Base-by-base conservation (phyloP, 2,888 invertebrate genomes). In the Agrochola lychnidis region DNA sequence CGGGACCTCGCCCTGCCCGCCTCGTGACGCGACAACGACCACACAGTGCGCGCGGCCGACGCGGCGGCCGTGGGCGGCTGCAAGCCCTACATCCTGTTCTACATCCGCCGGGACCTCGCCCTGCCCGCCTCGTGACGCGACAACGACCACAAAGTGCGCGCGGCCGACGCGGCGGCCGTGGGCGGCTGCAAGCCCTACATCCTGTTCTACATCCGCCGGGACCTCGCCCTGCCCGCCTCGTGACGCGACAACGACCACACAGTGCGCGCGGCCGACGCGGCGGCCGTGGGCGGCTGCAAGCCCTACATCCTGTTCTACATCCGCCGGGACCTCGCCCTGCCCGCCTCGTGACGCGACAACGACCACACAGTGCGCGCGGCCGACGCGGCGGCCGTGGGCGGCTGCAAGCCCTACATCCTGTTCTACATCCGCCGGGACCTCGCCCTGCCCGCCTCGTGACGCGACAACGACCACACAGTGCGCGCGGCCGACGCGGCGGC, bases 231-330 rank as follows among this genome's bases (percentile, higher is more conserved):
- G 36, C 53, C 63, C 56, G 56, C 71, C 30, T 30, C 86, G 76
- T 85, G 84, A 82, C 82, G 48, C 36, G 57, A 6, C 72, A 40
- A n/a, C n/a, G n/a, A n/a, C n/a, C n/a, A n/a, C n/a, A n/a, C n/a
- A n/a, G n/a, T n/a, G n/a, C 97, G 98, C 57, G 97, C 97, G 40
- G 97, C 97, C 66, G 97, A 97, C 87, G 96, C 97, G 36, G 96
- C 97, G 63, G 97, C 97, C 1, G 98, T 98, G 69, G 97, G 97
- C 30, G 97, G 97, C 87, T 98, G 98, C 94, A 98, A 98, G 95
- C 98, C 98, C 25, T 98, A 98, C 97, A 98, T 98, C 87, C 97
- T 98, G 88, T 98, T 98, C 97, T 98, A 98, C 96, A 98, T 98
- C 85, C 97, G 98, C 30, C 97, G 98, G 81, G 98, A 98, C 88